Percentiles rank a stretch among this genome's conserved stretches.
These are phyloP conservation scores for Pheosia gnoma DNA, from an alignment of 2,888 invertebrate species.

Conservation along the genomic window DNA sequence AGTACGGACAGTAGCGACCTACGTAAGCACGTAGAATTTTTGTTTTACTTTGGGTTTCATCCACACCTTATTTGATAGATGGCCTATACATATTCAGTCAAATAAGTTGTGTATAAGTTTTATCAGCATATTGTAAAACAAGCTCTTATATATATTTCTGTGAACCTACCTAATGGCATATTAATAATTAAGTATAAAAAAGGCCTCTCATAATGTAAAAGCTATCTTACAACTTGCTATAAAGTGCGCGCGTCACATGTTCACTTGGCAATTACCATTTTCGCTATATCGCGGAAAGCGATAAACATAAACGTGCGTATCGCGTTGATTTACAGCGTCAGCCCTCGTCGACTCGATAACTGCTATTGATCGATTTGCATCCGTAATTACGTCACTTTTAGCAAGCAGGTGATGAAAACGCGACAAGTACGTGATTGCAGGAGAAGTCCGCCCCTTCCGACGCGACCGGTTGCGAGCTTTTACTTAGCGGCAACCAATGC, in stretches of 20 bases:
- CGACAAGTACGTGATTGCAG: slow-evolving; percentile 80
- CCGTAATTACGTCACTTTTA: slow-evolving; percentile 82
- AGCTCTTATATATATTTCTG: too few species aligned
- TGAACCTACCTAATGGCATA: too few species aligned
- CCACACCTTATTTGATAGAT: too few species aligned
- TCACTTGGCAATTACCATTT: slow-evolving; percentile 64
- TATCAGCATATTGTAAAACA: too few species aligned
- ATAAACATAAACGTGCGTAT: slow-evolving; percentile 77
- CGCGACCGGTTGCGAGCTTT: slow-evolving; percentile 71
- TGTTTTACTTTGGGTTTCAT: too few species aligned
- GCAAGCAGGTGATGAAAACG: slow-evolving; percentile 81
- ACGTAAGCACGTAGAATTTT: too few species aligned
- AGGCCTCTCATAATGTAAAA: slow-evolving; percentile 4
- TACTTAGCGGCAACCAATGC: slow-evolving; percentile 45
- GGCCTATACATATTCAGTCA: too few species aligned
- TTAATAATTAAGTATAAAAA: neutral
- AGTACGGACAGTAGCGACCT: too few species aligned
- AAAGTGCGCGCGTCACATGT: slow-evolving; percentile 41
- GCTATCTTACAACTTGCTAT: slow-evolving; percentile 18
- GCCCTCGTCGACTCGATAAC: slow-evolving; percentile 77
- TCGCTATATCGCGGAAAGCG: slow-evolving; percentile 73
- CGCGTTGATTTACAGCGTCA: slow-evolving; percentile 79
- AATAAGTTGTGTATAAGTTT: too few species aligned
- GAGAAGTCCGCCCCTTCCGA: slow-evolving; percentile 72
- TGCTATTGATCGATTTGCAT: slow-evolving; percentile 82